These are phyloP conservation scores for Coreius guichenoti DNA, from an alignment of 2,797 vertebrate species.

Conservation along the genomic window DNA sequence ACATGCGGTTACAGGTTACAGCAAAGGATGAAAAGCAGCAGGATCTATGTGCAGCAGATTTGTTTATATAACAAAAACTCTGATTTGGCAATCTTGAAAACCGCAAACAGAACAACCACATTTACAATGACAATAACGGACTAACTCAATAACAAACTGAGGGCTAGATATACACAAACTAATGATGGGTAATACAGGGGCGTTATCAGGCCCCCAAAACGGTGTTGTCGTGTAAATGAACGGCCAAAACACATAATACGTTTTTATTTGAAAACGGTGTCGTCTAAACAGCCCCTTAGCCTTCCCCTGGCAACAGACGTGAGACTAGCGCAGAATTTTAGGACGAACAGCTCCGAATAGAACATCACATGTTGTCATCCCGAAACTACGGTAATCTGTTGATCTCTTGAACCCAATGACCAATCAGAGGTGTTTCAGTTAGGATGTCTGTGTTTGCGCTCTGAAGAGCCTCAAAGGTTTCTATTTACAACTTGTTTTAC, in stretches of 20 bases:
- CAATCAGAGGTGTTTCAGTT: no score
- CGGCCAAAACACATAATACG: background rate
- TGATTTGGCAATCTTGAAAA: background rate
- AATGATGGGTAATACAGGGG: background rate
- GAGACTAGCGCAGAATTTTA: background rate
- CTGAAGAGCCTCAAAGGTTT: no score
- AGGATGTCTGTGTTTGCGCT: no score
- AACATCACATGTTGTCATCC: background rate
- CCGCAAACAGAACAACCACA: background rate
- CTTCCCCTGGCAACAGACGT: background rate
- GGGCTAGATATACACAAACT: background rate
- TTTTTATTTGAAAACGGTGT: background rate
- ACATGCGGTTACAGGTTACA: background rate
- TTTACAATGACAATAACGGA: background rate
- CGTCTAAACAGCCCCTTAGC: no score
- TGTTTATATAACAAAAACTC: background rate
- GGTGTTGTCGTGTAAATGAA: background rate
- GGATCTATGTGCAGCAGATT: background rate
- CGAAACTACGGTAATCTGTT: background rate
- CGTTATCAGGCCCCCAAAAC: background rate
- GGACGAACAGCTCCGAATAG: background rate
- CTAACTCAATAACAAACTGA: background rate
- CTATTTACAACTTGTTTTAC: no score
- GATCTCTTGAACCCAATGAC: no score
- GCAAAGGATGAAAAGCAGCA: background rate